These are phyloP conservation scores for Manduca sexta DNA, from an alignment of 1,140 invertebrate genomes.

Conservation along the genomic window DNA sequence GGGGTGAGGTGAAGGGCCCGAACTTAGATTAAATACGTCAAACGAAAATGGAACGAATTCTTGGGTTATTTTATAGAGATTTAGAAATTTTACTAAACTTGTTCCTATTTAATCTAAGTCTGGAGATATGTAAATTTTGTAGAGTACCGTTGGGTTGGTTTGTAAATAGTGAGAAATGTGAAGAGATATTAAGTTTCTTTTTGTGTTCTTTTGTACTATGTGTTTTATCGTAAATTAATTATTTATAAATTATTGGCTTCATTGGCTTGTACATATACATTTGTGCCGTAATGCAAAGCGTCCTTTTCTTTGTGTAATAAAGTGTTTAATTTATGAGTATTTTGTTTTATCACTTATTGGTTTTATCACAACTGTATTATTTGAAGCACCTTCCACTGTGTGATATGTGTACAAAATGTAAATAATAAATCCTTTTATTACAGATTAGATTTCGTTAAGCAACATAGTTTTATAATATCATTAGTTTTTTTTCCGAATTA, in stretches of 20 bases:
- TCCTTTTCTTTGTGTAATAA: conserved; percentile 29
- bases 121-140: conserved; percentile 24
- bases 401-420: too few species aligned
- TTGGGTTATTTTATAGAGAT: conserved; percentile 3
- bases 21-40: conserved; percentile 48
- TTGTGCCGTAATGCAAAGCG: conserved; percentile 21
- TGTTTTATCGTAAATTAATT: conserved; percentile 26
- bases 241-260: conserved; percentile 36
- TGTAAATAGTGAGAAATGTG: conserved; percentile 29
- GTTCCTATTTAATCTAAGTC: conserved; percentile 57
- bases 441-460: too few species aligned
- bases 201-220: conserved; percentile 21
- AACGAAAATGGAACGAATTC: conserved; percentile 5
- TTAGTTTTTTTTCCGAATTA: too few species aligned
- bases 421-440: too few species aligned
- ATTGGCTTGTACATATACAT: conserved; percentile 37
- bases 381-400: too few species aligned
- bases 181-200: conserved; percentile 16
- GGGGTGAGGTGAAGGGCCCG: conserved; percentile 52
- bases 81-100: conserved; percentile 11
- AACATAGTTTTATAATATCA: too few species aligned
- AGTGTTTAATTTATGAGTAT: conserved; percentile 15
- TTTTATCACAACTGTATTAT: too few species aligned
- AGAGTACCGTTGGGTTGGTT: conserved; percentile 13
- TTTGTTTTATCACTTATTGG: conserved; percentile 4